These are phyloP conservation scores for Stichopus chloronotus DNA, from an alignment of 35 echinoderm and acorn worm genomes.

Conservation along the genomic window DNA sequence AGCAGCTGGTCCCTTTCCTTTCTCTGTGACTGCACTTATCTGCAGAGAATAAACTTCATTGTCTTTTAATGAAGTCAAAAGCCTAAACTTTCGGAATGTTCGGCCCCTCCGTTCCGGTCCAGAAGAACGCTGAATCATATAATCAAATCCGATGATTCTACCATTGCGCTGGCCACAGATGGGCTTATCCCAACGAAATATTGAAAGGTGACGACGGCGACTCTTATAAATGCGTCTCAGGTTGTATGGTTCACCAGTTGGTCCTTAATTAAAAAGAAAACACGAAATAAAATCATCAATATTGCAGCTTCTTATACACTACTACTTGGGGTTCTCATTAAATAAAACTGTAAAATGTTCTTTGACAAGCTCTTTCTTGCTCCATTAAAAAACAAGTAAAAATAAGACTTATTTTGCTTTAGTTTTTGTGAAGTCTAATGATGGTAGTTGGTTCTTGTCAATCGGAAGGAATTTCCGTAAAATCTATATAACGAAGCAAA, in stretches of 20 bases:
- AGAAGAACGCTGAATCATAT: background rate
- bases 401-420: too few relatives aligned
- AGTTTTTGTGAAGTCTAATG: too few relatives aligned
- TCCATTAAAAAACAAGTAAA: too few relatives aligned
- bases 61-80: background rate
- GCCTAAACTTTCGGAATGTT: background rate
- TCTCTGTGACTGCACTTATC: background rate
- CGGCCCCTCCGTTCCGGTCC: background rate
- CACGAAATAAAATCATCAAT: background rate
- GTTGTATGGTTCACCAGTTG: background rate
- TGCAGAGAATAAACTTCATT: background rate
- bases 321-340: too few relatives aligned
- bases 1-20: background rate
- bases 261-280: background rate
- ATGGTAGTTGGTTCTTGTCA: too few relatives aligned
- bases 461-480: too few relatives aligned
- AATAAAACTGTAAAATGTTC: too few relatives aligned
- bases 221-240: background rate
- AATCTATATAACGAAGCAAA: too few relatives aligned
- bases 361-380: too few relatives aligned
- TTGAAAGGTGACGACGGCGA: too few relatives aligned
- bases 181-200: background rate
- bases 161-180: background rate
- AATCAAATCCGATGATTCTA: background rate
- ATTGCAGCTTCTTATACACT: too few relatives aligned